Conservation (phyloP, 1,140 invertebrate genomes). For the Limonius californicus region DNA sequence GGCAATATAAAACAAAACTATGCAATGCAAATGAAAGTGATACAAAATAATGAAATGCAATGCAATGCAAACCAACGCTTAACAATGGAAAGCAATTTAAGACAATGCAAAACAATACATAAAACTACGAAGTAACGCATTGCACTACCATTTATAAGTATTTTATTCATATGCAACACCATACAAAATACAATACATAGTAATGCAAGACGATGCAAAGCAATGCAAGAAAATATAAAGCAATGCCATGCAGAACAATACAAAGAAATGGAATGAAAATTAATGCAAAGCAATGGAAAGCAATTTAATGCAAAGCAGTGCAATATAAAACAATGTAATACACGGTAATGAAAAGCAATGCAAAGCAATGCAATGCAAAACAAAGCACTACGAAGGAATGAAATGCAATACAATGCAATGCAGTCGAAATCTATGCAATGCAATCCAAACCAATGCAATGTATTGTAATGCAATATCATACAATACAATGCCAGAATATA, state of each 20-base stretch:
- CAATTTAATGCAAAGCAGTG: not conserved
- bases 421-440: not conserved
- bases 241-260: not conserved
- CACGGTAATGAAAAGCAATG: not conserved
- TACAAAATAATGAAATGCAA: too few relatives aligned
- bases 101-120: too few relatives aligned
- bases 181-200: not conserved
- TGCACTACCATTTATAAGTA: too few relatives aligned
- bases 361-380: not conserved
- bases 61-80: too few relatives aligned
- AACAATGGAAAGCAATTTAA: too few relatives aligned
- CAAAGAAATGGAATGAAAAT: not conserved
- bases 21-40: too few relatives aligned
- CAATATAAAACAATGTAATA: not conserved
- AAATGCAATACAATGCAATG: too few relatives aligned
- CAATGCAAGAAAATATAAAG: not conserved
- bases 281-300: not conserved
- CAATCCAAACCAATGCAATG: not conserved
- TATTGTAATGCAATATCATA: not conserved
- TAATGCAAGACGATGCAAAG: not conserved
- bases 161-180: too few relatives aligned
- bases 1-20: too few relatives aligned
- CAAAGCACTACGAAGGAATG: not conserved
- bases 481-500: too few relatives aligned
- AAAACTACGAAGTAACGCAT: too few relatives aligned